These are phyloP conservation scores for Caenorhabditis auriculariae DNA, from an alignment of 2,888 invertebrate genomes.

Conservation along the genomic window DNA sequence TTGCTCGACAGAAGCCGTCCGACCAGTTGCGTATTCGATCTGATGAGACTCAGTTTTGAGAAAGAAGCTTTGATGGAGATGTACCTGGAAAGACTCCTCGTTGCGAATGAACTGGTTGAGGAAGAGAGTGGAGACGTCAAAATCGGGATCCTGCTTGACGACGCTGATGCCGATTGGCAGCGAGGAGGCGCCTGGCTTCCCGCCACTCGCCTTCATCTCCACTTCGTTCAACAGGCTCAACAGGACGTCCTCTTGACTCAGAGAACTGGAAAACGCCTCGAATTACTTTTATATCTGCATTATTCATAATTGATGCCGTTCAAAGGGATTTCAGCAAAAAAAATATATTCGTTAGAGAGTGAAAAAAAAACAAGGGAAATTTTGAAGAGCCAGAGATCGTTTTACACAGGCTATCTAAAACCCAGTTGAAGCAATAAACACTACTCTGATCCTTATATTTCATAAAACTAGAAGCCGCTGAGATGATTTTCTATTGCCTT, in stretches of 20 bases:
- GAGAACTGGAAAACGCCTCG: constrained; percentile 7
- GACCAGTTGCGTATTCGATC: constrained; percentile 41
- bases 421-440: too few relatives aligned
- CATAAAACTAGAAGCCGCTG: too few relatives aligned
- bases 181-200: constrained; percentile 4
- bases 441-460: too few relatives aligned
- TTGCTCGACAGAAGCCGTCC: constrained; percentile 53
- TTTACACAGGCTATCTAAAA: too few relatives aligned
- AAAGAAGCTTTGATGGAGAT: background rate
- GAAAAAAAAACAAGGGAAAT: background rate
- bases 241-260: constrained; percentile 47
- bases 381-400: background rate
- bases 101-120: constrained; percentile 32
- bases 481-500: too few relatives aligned
- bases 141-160: constrained; percentile 56
- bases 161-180: constrained; percentile 25
- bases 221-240: constrained; percentile 49
- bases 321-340: background rate
- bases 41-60: constrained; percentile 7
- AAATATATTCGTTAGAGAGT: background rate
- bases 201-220: constrained; percentile 40
- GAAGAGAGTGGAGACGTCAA: constrained; percentile 46
- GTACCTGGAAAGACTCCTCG: constrained; percentile 34
- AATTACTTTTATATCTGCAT: background rate
- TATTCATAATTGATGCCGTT: background rate